Conservation (phyloP, 2,797 vertebrate species). For the Sebastolobus altivelis region DNA sequence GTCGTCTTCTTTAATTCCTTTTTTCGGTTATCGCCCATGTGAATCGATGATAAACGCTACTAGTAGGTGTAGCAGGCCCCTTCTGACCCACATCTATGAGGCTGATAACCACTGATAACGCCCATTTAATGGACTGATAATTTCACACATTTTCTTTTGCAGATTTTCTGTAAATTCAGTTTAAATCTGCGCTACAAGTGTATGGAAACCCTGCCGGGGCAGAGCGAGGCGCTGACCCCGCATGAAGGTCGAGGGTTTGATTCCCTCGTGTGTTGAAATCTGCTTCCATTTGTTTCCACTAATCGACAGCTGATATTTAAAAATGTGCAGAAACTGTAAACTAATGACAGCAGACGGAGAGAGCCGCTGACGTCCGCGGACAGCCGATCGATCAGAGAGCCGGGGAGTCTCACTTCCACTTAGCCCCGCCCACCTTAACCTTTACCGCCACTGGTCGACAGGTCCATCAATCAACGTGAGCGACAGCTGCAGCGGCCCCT, state of each 20-base stretch:
- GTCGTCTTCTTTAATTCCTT: no score
- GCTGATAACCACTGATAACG: no score
- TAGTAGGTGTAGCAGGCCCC: no score
- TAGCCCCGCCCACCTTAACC: slow-evolving; percentile 59
- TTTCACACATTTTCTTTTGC: no score
- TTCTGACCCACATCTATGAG: no score
- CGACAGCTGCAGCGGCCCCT: slow-evolving; percentile 67
- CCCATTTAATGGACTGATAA: no score
- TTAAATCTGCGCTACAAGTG: no score
- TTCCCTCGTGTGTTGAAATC: slow-evolving; percentile 5
- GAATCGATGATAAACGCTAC: no score
- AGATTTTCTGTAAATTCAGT: no score
- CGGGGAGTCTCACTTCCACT: slow-evolving; percentile 42
- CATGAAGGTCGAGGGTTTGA: not conserved
- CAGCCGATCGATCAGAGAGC: slow-evolving; percentile 45
- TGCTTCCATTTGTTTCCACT: slow-evolving; percentile 38
- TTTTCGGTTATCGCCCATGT: no score
- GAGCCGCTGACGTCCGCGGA: slow-evolving; percentile 20
- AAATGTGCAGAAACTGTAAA: slow-evolving; percentile 50
- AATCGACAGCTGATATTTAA: slow-evolving; percentile 59
- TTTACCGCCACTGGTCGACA: slow-evolving; percentile 63
- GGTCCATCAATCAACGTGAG: slow-evolving; percentile 78
- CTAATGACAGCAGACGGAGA: slow-evolving; percentile 29
- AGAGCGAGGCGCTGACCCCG: no score
- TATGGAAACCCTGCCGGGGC: no score